Conservation (phyloP, 2,797 vertebrate species). For the Pteropus rufus region DNA sequence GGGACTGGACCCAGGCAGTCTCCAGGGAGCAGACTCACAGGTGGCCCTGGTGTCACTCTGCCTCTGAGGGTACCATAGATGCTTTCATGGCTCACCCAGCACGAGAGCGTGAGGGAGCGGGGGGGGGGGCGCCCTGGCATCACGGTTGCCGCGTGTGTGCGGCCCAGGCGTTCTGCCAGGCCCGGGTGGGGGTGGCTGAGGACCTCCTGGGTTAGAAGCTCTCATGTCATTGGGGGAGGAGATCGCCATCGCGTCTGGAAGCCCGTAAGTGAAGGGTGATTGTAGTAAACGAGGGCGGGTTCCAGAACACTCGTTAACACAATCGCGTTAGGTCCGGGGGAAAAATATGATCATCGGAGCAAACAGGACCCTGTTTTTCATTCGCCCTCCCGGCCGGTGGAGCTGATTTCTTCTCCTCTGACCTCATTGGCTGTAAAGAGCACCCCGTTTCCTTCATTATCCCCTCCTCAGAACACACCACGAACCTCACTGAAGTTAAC, state of each 20-base stretch:
- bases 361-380: not conserved
- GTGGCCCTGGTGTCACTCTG: not conserved
- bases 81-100: not conserved
- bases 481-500: not conserved
- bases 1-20: not conserved
- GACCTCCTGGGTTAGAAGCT: conserved; percentile 29
- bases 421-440: not conserved
- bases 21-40: not conserved
- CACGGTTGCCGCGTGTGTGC: not conserved
- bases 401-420: not conserved
- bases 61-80: not conserved
- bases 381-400: not conserved
- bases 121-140: not conserved
- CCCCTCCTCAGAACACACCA: not conserved
- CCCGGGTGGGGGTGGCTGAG: not conserved
- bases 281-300: conserved; percentile 6
- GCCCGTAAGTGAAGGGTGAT: conserved; percentile 18
- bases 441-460: not conserved
- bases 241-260: not conserved
- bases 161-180: not conserved
- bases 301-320: not conserved
- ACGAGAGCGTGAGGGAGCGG: not conserved
- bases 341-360: not conserved
- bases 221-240: conserved; percentile 23
- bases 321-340: not conserved